Evolutionary conservation across 2,888 invertebrate genomes (phyloP).

Genomic region (Crossocerus cetratus): DNA sequence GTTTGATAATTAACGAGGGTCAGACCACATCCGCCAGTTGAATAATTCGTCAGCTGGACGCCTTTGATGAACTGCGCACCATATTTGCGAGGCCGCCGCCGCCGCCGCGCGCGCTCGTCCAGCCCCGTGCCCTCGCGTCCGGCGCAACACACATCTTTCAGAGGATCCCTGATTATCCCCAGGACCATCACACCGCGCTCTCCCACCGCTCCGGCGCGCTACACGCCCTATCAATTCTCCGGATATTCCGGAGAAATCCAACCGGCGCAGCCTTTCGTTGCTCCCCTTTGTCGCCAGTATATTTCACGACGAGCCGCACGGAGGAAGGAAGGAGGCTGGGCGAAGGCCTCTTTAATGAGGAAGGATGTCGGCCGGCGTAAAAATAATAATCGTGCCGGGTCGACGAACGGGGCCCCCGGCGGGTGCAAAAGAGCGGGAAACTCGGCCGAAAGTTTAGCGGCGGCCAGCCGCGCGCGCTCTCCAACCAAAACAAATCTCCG

Average conservation of each 20-base stretch:
- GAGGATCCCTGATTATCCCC: too few relatives aligned
- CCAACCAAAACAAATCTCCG: background rate
- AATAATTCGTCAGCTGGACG: conserved; percentile 51
- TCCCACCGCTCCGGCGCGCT: too few relatives aligned
- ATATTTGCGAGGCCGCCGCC: conserved; percentile 50
- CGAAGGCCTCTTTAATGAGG: too few relatives aligned
- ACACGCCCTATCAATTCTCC: too few relatives aligned
- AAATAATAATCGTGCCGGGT: background rate
- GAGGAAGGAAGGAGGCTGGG: too few relatives aligned
- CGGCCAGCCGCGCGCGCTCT: too few relatives aligned
- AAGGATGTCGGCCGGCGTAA: background rate
- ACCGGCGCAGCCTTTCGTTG: too few relatives aligned
- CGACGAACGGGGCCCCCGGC: background rate
- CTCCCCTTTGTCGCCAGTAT: too few relatives aligned
- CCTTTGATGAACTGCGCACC: conserved; percentile 48
- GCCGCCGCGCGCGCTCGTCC: conserved; percentile 41
- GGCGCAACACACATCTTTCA: background rate
- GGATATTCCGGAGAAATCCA: too few relatives aligned
- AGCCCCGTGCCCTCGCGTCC: background rate
- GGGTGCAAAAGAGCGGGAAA: background rate
- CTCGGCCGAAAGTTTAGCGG: background rate
- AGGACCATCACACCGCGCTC: too few relatives aligned
- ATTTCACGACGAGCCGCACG: too few relatives aligned
- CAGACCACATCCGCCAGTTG: conserved; percentile 28
- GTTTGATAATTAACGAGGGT: conserved; percentile 53